Conservation (phyloP, 2,797 vertebrate genomes). For the Sebastes variabilis region DNA sequence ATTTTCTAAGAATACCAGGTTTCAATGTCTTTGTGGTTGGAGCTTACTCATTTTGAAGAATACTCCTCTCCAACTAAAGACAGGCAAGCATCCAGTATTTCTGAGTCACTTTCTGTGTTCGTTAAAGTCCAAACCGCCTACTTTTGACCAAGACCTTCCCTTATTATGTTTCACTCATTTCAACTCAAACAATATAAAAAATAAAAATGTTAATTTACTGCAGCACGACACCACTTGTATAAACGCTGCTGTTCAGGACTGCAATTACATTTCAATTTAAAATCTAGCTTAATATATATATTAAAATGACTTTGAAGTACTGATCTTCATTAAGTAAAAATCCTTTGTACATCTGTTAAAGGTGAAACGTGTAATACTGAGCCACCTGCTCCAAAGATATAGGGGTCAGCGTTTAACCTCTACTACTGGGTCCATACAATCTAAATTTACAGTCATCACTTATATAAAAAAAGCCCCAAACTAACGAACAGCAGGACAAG, state of each 20-base stretch:
- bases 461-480: accelerated
- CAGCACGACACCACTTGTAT: not conserved
- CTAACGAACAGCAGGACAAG: too few relatives aligned
- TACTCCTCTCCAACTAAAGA: slow-evolving; percentile 26
- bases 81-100: slow-evolving; percentile 37
- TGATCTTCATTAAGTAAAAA: not conserved
- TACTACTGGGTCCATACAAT: too few relatives aligned
- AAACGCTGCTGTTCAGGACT: not conserved
- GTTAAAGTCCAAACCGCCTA: slow-evolving; percentile 37
- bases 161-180: slow-evolving; percentile 16
- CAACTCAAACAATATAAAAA: not conserved
- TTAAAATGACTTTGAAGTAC: not conserved
- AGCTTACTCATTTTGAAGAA: slow-evolving; percentile 23
- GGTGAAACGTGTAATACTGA: too few relatives aligned
- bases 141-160: slow-evolving; percentile 26
- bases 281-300: not conserved
- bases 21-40: not conserved
- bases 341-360: not conserved
- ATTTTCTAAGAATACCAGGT: not conserved
- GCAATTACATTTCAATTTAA: not conserved
- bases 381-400: too few relatives aligned
- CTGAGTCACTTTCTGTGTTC: slow-evolving; percentile 50
- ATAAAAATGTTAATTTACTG: not conserved
- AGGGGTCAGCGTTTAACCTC: too few relatives aligned
- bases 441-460: too few relatives aligned